Evolutionary conservation across 2,888 invertebrate species (phyloP).

Genomic region (Hyalella azteca): DNA sequence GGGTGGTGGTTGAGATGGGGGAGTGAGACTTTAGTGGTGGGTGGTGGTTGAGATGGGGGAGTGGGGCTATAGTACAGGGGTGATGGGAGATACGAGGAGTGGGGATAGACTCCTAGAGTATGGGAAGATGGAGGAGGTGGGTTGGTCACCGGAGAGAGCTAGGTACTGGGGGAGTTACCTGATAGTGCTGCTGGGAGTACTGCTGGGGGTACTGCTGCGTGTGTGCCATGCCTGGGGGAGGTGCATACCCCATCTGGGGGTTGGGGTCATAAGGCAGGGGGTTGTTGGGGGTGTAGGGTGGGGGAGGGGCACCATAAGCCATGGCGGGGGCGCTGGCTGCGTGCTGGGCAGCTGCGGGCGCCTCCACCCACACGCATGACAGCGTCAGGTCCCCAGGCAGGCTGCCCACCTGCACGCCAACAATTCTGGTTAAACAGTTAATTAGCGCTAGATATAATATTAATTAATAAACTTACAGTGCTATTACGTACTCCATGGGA

Average conservation of each 20-base stretch:
- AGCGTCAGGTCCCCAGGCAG: conserved; percentile 40
- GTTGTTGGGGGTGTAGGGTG: not conserved
- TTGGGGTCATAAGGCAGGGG: conserved; percentile 12
- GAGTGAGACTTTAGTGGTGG: not conserved
- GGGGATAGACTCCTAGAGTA: too few species aligned
- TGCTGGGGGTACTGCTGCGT: conserved; percentile 25
- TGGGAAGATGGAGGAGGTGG: too few species aligned
- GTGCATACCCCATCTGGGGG: not conserved
- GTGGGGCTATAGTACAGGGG: not conserved
- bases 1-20: too few species aligned
- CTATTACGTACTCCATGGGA: too few species aligned
- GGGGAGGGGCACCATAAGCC: conserved; percentile 25
- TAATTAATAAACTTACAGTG: too few species aligned
- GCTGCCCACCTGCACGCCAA: conserved; percentile 12
- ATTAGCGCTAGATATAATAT: too few species aligned
- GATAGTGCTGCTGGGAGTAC: not conserved
- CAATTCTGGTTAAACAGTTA: too few species aligned
- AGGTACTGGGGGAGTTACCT: too few species aligned
- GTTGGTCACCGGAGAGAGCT: too few species aligned
- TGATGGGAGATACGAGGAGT: too few species aligned
- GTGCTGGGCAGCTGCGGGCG: conserved; percentile 27
- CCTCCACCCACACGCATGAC: conserved; percentile 54
- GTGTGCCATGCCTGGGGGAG: conserved; percentile 9
- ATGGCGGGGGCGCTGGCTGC: not conserved
- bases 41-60: too few species aligned